These are phyloP conservation scores for Saimiri boliviensis DNA, from an alignment of 2,113 vertebrate genomes.

Conservation along the genomic window DNA sequence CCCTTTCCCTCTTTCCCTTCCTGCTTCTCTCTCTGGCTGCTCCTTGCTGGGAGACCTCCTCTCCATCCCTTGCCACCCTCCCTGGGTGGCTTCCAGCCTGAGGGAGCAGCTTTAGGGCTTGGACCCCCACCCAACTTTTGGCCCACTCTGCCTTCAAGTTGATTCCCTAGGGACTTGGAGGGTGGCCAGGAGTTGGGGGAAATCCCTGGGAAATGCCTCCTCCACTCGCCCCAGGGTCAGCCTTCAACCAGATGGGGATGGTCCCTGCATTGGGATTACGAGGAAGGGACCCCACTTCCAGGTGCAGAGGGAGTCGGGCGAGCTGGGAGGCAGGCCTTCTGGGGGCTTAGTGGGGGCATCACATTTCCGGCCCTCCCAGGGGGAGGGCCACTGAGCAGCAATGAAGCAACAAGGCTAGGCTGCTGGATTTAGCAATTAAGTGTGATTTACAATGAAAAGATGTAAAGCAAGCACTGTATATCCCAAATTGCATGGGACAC, in stretches of 20 bases:
- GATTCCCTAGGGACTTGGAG: not conserved
- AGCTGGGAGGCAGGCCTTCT: not conserved
- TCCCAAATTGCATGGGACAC: not conserved
- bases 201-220: fast-evolving
- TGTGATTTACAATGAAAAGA: not conserved
- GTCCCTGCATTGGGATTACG: not conserved
- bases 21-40: not conserved
- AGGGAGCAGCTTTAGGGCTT: not conserved
- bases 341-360: fast-evolving
- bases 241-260: not conserved
- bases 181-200: not conserved
- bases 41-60: not conserved
- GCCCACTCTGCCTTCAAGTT: not conserved
- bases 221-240: not conserved
- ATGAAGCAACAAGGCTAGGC: not conserved
- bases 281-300: not conserved
- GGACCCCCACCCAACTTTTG: not conserved
- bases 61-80: fast-evolving
- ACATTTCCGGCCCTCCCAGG: not conserved
- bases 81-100: not conserved
- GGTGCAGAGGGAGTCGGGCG: not conserved
- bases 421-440: not conserved
- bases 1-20: too few species aligned
- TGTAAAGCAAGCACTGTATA: not conserved
- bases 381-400: not conserved